Evolutionary conservation across 2,888 invertebrate genomes (phyloP), one percentile per base, ranked within the genome.

Genomic region (Lasioglossum pauxillum): DNA sequence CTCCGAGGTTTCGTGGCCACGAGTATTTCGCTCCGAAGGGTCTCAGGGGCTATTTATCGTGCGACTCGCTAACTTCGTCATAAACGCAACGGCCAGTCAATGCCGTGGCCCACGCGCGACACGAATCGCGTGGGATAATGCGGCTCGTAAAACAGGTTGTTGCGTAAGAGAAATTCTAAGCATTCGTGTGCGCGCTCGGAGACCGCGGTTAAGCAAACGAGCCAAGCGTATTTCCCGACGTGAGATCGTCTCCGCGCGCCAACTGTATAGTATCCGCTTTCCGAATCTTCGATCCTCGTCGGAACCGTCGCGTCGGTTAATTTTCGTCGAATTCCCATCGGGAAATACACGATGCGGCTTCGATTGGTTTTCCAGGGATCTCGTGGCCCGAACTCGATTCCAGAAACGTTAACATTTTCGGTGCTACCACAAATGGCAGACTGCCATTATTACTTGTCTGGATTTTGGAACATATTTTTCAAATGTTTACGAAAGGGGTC

Each of bases 91-190:
- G 81, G 78, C 73, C 88, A 89, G 91, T 91, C 91, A 91, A 90
- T 91, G 91, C 87, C 90, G 90, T 90, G 86, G 84, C 91, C 90
- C 88, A 91, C 91, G 90, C 91, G 84, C 87, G 87, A 89, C 90
- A 84, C 89, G 86, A 88, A 86, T 90, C 87, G 90, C 88, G 91
- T 91, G 91, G 90, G 91, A 91, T 91, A 91, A 90, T 89, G 84
- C 75, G 83, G 72, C 87, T 88, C 87, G 91, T 88, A 88, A 90
- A 91, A 90, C 91, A 91, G 91, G 91, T 91, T 91, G 91, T 91
- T 91, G 88, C 90, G 84, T 90, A 91, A 91, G 80, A 87, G 86
- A 90, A 88, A 91, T 91, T 83, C 91, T 90, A 87, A 88, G 88
- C 86, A 85, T 87, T 87, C 79, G 84, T 75, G 85, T 75, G 73